phyloP scores from a whole-genome alignment of 1,140 invertebrate species.

The Cotesia typhae region DNA sequence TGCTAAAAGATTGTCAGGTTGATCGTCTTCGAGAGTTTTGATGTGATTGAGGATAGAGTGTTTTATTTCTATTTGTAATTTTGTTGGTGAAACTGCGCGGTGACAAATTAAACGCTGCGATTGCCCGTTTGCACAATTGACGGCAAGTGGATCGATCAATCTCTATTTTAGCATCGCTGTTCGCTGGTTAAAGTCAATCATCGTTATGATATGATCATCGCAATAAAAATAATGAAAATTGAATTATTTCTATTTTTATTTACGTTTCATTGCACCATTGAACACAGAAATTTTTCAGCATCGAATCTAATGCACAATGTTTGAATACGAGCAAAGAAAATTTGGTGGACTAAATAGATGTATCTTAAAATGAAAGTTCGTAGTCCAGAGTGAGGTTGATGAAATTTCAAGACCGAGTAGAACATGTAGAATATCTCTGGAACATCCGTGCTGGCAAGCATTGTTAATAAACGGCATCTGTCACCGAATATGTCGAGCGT shows the following conservation, averaged over 20 bases:
- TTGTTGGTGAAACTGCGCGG: not conserved
- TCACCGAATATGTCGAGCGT: conserved; percentile 49
- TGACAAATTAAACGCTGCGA: conserved; percentile 41
- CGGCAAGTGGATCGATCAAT: conserved; percentile 36
- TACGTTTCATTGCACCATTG: not conserved
- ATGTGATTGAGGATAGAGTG: not conserved
- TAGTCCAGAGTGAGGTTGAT: not conserved
- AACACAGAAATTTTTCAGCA: no score
- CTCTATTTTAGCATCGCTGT: conserved; percentile 35
- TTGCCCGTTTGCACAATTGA: conserved; percentile 36
- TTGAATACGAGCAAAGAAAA: no score
- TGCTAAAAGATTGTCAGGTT: no score
- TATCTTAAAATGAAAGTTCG: conserved; percentile 1
- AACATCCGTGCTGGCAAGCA: conserved; percentile 1
- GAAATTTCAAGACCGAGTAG: no score
- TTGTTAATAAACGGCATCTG: conserved; percentile 63
- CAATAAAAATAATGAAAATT: not conserved
- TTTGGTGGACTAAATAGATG: not conserved
- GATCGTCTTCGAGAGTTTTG: not conserved
- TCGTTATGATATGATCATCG: not conserved
- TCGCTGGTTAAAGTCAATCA: not conserved
- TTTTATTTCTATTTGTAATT: not conserved
- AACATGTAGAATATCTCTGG: conserved; percentile 8
- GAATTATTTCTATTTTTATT: not conserved
- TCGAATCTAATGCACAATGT: not conserved